Evolutionary conservation across 2,888 invertebrate genomes (phyloP), one percentile per base, ranked within the genome.

Genomic region (Callinectes sapidus): DNA sequence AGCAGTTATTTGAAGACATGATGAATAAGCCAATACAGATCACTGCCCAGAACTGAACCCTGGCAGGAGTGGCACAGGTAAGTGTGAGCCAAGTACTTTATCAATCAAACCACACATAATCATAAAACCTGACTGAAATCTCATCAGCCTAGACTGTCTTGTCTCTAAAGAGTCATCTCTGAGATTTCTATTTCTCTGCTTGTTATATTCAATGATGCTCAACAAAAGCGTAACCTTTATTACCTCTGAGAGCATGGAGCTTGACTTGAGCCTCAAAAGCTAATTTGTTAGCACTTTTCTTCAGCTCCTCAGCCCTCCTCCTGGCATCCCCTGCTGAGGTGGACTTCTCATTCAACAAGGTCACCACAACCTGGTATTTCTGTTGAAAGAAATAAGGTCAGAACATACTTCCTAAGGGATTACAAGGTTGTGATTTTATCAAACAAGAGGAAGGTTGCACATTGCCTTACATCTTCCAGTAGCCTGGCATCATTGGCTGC

Each of bases 231-330:
- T 8, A 89, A 66, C 5, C 71, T 90, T 54, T 48, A 35, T 5
- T 97, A 95, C 97, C 96, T 95, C 97, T 96, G 90, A 98, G 96
- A 95, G 97, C 97, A 95, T 97, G 97, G 42, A 97, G 96, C 95
- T 98, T 98, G 93, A 96, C 97, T 95, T 97, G 97, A 2, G 98
- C 98, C 95, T 97, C 97, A 93, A 97, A 97, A 1, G 98, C 98
- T 39, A 99, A 96, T 95, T 97, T 97, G 77, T 98, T 97, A 0
- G 99, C 99, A 94, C 97, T 97, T 95, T 97, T 97, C 92, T 98
- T 96, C 91, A 99, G 96, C 85, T 96, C 96, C 95, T 98, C 97
- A 5, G 98, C 98, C 93, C 97, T 96, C 94, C 97, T 97, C 95
- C 98, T 97, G 0, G 98, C 97, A 94, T 97, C 97, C 90, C 97